Percentiles rank a stretch among this genome's conserved stretches.
These are phyloP conservation scores for Cossypha niveicapilla DNA, from an alignment of 2,797 vertebrate genomes.

Conservation along the genomic window DNA sequence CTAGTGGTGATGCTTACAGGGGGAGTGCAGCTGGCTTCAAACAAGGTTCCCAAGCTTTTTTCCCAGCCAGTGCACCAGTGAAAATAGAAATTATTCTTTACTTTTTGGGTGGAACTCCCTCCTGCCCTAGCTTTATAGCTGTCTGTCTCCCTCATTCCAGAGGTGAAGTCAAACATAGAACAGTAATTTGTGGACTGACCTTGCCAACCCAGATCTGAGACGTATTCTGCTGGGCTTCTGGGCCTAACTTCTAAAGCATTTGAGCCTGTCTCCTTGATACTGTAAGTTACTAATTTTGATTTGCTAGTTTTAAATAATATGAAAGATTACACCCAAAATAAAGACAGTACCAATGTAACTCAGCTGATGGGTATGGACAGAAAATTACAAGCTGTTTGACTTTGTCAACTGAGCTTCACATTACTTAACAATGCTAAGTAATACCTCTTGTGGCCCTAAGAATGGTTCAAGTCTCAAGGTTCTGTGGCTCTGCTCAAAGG, in stretches of 20 bases:
- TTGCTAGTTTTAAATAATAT: neutral
- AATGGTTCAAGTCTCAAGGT: neutral
- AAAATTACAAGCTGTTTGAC: neutral
- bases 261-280: neutral
- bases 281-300: neutral
- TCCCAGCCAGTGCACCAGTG: fast-evolving
- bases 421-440: neutral
- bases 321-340: neutral
- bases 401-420: neutral
- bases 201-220: neutral
- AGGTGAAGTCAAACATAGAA: neutral
- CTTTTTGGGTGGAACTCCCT: neutral
- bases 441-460: neutral
- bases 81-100: neutral
- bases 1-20: neutral
- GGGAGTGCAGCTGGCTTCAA: neutral
- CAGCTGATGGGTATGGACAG: neutral
- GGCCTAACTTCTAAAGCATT: neutral
- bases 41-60: neutral
- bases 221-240: neutral
- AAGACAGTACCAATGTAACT: neutral
- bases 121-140: neutral
- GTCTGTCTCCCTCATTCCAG: neutral
- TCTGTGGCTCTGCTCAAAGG: neutral
- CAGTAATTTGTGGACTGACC: neutral